A percentile compares a stretch with the other conserved stretches of the same genome.
Evolutionary conservation across 2,113 vertebrate genomes (phyloP).

Genomic region (Labrus mixtus): DNA sequence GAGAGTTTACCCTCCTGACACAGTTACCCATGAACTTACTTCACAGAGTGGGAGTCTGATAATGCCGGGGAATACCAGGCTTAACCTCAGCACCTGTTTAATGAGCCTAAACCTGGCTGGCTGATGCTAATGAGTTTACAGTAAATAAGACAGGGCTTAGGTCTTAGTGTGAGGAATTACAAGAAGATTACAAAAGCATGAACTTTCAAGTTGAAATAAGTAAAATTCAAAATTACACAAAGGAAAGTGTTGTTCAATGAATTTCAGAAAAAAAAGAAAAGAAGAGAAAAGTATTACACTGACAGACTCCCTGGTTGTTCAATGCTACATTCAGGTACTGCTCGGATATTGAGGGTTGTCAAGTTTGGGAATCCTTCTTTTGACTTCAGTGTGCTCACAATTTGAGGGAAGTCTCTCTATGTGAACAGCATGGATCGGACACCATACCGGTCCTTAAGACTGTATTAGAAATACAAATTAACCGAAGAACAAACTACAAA

Average conservation of each 20-base stretch:
- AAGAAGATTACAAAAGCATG: background rate
- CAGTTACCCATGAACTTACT: too few species aligned
- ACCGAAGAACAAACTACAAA: too few species aligned
- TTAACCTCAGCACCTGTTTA: background rate
- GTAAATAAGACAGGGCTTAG: background rate
- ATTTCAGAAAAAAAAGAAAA: conserved; percentile 24
- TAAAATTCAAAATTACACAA: too few species aligned
- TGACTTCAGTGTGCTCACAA: background rate
- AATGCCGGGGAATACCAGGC: conserved; percentile 25
- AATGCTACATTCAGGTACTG: background rate
- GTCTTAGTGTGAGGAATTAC: background rate
- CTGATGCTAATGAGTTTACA: conserved; percentile 2
- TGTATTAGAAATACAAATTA: too few species aligned
- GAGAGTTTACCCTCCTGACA: conserved; percentile 7
- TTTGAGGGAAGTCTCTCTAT: too few species aligned
- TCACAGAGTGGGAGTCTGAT: background rate
- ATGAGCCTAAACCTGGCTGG: conserved; percentile 24
- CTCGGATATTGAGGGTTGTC: background rate
- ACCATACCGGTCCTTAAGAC: background rate
- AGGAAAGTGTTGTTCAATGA: background rate
- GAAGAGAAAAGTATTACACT: background rate
- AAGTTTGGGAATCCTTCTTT: background rate
- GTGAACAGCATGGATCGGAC: too few species aligned
- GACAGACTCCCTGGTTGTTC: background rate
- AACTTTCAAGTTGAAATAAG: background rate